Base-by-base conservation (phyloP, 2,888 invertebrate species). In the Apoderus coryli region DNA sequence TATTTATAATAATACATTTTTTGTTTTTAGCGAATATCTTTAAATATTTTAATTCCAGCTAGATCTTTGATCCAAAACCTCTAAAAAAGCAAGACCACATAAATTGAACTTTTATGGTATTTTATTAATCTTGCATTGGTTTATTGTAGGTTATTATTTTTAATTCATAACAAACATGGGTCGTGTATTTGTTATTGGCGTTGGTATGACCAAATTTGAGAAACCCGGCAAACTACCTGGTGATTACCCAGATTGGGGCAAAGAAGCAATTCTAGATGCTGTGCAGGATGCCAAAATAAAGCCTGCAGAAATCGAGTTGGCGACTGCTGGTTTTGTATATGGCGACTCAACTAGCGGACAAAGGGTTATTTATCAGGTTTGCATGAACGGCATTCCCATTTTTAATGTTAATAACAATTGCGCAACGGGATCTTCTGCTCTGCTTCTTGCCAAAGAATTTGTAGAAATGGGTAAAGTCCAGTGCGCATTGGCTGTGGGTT, bases 331-430 rank as follows among this genome's bases (percentile, higher is more conserved):
- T 16, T 95, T 88, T 59, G 92, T 92, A 16, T 90, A 84, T 53
- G 93, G 93, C 0, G 95, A 96, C 57, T 92, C 95, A 2, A 88
- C 92, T 3, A 76, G 80, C 57, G 98, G 96, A 0, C 98, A 98
- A 61, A 69, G 95, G 41, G 90, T 38, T n/a, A 37, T 39, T 10
- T 39, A 39, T 22, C 33, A 39, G 26, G 37, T 39, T n/a, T 37
- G 39, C 15, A 39, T 39, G 39, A 35, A 32, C 5, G 95, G 95
- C 23, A 92, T 96, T 41, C 96, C 96, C 3, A 78, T 98, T 42
- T 88, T 82, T 61, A 98, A 98, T 60, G 95, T 96, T 9, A 96
- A 98, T 62, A 98, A 98, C 56, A 95, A 95, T 52, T 98, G 98
- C 54, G 82, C 96, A 0, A 95, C 95, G 2, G 98, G 98, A 14